Evolutionary conservation across 2,888 invertebrate genomes (phyloP).

Genomic region (Lamellibrachia satsuma): DNA sequence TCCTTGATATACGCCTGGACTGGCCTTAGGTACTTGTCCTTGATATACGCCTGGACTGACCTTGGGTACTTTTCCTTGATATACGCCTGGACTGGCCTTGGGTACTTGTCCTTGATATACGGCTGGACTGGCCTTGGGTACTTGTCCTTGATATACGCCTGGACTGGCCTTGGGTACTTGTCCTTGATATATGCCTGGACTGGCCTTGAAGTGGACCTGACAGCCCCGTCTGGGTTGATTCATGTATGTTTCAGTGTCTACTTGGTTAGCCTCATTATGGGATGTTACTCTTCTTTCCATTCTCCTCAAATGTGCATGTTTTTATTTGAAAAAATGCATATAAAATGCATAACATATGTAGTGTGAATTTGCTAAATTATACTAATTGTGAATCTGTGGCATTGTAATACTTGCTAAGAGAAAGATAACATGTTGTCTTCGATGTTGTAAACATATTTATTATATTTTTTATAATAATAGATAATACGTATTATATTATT

Average conservation of each 20-base stretch:
- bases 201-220: background rate
- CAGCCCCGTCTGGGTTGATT: too few relatives aligned
- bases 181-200: background rate
- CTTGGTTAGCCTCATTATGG: too few relatives aligned
- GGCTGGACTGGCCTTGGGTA: background rate
- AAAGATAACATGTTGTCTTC: too few relatives aligned
- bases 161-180: background rate
- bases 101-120: background rate
- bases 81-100: too few relatives aligned
- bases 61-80: background rate
- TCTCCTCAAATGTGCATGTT: background rate
- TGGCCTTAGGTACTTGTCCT: background rate
- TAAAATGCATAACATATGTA: background rate
- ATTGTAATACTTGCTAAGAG: too few relatives aligned
- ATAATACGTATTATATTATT: too few relatives aligned
- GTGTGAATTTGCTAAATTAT: too few relatives aligned
- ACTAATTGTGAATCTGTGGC: too few relatives aligned
- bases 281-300: background rate
- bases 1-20: too few relatives aligned
- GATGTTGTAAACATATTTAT: too few relatives aligned
- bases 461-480: too few relatives aligned
- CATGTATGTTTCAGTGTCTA: too few relatives aligned
- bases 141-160: background rate
- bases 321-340: background rate
- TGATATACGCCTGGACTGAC: background rate